These are phyloP conservation scores for Hirudo medicinalis DNA, from an alignment of 1,140 invertebrate species.

Conservation along the genomic window DNA sequence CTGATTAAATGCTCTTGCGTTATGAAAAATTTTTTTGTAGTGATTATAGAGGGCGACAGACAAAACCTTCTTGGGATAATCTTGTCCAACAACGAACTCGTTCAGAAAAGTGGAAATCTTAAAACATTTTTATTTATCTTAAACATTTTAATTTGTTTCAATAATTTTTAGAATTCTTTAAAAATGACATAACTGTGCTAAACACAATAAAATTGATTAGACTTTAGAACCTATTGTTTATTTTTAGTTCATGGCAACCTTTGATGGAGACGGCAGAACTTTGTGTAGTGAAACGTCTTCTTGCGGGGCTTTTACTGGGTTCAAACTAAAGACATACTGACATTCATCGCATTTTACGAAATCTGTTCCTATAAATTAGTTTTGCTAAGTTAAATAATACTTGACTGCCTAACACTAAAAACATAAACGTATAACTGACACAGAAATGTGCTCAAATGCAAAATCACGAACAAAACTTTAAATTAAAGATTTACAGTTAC, in stretches of 20 bases:
- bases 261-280: neutral
- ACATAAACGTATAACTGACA: neutral
- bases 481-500: too few relatives aligned
- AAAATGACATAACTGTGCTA: too few relatives aligned
- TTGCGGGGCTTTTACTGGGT: constrained; percentile 71
- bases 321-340: constrained; percentile 90
- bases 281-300: constrained; percentile 56
- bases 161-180: neutral
- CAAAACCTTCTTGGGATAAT: constrained; percentile 90
- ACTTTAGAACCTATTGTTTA: neutral
- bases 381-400: neutral
- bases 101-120: constrained; percentile 83
- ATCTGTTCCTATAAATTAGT: constrained; percentile 52
- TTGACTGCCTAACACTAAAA: neutral
- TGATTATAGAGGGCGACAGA: constrained; percentile 95
- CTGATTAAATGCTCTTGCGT: neutral
- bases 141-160: neutral
- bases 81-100: constrained; percentile 84
- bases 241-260: neutral
- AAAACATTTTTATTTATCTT: constrained; percentile 25
- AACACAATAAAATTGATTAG: neutral
- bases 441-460: neutral
- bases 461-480: neutral
- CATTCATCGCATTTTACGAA: constrained; percentile 97
- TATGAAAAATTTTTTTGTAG: constrained; percentile 73